Percentiles rank a stretch among this genome's conserved stretches.
phyloP scores from a whole-genome alignment of 2,888 invertebrate species.

The Branchipolynoe longqiensis region DNA sequence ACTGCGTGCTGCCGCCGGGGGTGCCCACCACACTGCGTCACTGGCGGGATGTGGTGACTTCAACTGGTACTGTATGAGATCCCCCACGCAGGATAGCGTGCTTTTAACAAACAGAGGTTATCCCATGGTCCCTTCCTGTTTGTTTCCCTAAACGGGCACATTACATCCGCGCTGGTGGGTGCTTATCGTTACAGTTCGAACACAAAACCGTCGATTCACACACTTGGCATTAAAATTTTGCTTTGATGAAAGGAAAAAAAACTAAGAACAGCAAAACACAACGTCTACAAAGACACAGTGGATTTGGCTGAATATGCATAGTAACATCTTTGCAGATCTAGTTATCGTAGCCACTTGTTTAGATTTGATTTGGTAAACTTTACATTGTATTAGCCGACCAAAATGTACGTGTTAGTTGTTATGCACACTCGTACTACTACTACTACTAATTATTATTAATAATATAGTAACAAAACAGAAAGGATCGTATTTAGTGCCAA shows the following conservation, averaged over 20 bases:
- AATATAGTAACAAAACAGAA: not conserved
- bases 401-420: slow-evolving; percentile 9
- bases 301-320: not conserved
- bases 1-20: not conserved
- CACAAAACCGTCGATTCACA: slow-evolving; percentile 17
- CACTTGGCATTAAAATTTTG: slow-evolving; percentile 10
- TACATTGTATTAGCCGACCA: not conserved
- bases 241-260: not conserved
- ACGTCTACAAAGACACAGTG: not conserved
- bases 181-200: slow-evolving; percentile 12
- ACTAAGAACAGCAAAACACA: not conserved
- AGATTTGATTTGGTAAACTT: not conserved
- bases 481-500: slow-evolving; percentile 30
- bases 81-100: slow-evolving; percentile 44
- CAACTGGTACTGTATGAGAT: slow-evolving; percentile 7
- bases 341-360: too few relatives aligned
- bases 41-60: slow-evolving; percentile 1
- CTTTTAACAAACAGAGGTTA: slow-evolving; percentile 45
- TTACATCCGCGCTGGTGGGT: slow-evolving; percentile 32
- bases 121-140: slow-evolving; percentile 47
- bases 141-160: slow-evolving; percentile 43
- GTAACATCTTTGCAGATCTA: slow-evolving; percentile 21
- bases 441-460: not conserved
- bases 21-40: slow-evolving; percentile 20
- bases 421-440: not conserved